These are phyloP conservation scores for Phocoena sinus DNA, from an alignment of 2,113 vertebrate species.

Conservation along the genomic window DNA sequence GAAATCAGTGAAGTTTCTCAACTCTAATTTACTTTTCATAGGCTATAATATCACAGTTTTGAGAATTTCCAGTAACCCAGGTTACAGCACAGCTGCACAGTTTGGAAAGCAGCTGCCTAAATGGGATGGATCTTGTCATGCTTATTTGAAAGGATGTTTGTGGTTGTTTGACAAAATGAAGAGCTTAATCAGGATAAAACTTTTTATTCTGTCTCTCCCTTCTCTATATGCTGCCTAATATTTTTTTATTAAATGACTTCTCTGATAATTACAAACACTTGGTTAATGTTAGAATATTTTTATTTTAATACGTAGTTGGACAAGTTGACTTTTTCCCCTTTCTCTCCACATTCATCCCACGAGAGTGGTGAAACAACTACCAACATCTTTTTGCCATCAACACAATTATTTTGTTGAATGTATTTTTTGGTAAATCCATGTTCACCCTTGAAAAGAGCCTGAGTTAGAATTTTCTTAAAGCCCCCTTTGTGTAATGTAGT, in stretches of 20 bases:
- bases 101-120: constrained; percentile 11
- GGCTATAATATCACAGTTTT: background rate
- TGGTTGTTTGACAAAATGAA: constrained; percentile 35
- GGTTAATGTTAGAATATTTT: constrained; percentile 6
- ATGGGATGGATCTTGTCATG: background rate
- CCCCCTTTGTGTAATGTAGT: background rate
- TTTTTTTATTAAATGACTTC: background rate
- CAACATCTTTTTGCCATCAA: background rate
- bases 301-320: constrained; percentile 10
- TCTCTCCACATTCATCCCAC: background rate
- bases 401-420: background rate
- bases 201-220: background rate
- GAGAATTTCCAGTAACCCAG: constrained; percentile 21
- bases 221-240: background rate
- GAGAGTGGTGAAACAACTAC: background rate
- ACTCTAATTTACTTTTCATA: constrained; percentile 26
- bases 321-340: background rate
- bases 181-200: background rate
- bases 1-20: constrained; percentile 34
- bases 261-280: background rate
- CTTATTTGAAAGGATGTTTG: constrained; percentile 30
- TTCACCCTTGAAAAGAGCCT: background rate
- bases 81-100: constrained; percentile 18
- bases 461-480: background rate
- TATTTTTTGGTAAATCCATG: background rate